These are phyloP conservation scores for Ruditapes philippinarum DNA, from an alignment of 1,140 invertebrate genomes.

Conservation along the genomic window DNA sequence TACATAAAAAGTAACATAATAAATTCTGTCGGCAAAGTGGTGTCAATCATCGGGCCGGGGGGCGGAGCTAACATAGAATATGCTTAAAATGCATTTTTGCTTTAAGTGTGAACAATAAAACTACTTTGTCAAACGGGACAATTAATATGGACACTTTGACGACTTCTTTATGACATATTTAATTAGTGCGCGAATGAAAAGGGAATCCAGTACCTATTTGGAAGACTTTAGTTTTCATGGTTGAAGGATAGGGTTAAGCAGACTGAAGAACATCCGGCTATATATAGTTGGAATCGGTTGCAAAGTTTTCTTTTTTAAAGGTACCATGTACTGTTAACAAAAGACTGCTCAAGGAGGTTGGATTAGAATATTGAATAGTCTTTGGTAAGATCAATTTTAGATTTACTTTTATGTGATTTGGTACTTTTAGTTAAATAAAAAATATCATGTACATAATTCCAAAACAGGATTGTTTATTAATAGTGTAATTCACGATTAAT, in stretches of 20 bases:
- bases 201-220: background rate
- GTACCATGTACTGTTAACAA: too few relatives aligned
- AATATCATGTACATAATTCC: too few relatives aligned
- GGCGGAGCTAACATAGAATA: background rate
- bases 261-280: background rate
- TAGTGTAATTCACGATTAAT: too few relatives aligned
- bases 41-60: background rate
- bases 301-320: background rate
- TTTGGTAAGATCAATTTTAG: background rate
- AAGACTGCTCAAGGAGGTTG: too few relatives aligned
- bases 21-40: background rate
- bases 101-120: slow-evolving; percentile 34
- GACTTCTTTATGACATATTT: slow-evolving; percentile 21
- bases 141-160: slow-evolving; percentile 45
- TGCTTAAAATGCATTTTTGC: slow-evolving; percentile 24
- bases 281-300: background rate
- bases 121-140: slow-evolving; percentile 27
- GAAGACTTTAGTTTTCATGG: background rate
- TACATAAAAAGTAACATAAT: background rate
- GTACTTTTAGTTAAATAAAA: too few relatives aligned
- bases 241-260: background rate
- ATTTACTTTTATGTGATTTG: too few relatives aligned
- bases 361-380: background rate
- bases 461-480: too few relatives aligned
- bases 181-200: background rate